These are phyloP conservation scores for Silurus meridionalis DNA, from an alignment of 2,113 vertebrate genomes.

Conservation along the genomic window DNA sequence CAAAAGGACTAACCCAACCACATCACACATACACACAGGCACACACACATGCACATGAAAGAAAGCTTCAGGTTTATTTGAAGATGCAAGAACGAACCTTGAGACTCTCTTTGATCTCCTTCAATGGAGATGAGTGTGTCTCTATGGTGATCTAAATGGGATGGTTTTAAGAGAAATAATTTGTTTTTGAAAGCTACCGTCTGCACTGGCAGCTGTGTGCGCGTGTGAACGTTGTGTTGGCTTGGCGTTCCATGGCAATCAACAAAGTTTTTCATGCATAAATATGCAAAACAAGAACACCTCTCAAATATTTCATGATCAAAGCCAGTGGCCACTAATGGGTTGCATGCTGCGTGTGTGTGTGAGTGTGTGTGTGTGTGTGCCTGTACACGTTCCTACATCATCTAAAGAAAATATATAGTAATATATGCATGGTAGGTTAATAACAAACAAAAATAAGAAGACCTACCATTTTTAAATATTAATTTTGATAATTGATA, in stretches of 20 bases:
- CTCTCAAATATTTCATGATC: slow-evolving; percentile 49
- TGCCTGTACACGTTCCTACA: background rate
- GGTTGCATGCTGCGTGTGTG: slow-evolving; percentile 23
- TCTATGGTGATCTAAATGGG: slow-evolving; percentile 46
- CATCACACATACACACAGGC: background rate
- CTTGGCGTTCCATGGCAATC: slow-evolving; percentile 44
- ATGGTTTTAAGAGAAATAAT: slow-evolving; percentile 46
- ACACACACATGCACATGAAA: slow-evolving; percentile 37
- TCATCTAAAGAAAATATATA: background rate
- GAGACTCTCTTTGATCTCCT: slow-evolving; percentile 44
- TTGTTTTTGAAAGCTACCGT: slow-evolving; percentile 36
- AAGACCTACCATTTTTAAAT: background rate
- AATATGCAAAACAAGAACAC: slow-evolving; percentile 48
- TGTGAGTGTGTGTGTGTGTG: background rate
- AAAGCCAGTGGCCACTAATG: slow-evolving; percentile 47
- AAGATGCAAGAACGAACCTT: slow-evolving; percentile 31
- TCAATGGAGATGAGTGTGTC: slow-evolving; percentile 35
- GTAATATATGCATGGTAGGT: slow-evolving; percentile 5
- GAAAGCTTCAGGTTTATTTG: slow-evolving; percentile 43
- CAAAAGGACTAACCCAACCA: background rate
- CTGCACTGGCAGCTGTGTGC: slow-evolving; percentile 22
- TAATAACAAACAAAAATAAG: background rate
- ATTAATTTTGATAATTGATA: background rate
- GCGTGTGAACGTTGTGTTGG: slow-evolving; percentile 16
- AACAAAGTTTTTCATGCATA: slow-evolving; percentile 49